Evolutionary conservation across 2,797 vertebrate genomes (phyloP).

Genomic region (Eremophila alpestris): DNA sequence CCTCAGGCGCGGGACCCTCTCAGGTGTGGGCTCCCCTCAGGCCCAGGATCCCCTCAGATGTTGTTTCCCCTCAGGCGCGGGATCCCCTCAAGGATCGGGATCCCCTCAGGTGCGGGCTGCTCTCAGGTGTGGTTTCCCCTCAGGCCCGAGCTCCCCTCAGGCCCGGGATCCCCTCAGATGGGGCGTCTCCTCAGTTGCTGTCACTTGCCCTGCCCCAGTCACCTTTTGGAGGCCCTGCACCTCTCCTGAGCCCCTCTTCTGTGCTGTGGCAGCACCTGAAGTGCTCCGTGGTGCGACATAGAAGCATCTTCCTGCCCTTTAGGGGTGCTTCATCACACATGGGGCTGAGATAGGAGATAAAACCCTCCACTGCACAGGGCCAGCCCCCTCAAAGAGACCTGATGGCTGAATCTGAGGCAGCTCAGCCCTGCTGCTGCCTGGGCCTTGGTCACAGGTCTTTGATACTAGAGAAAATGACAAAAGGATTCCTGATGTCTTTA

Average conservation of each 20-base stretch:
- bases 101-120: fast-evolving
- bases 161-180: not conserved
- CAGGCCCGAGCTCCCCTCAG: not conserved
- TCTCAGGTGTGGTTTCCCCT: fast-evolving
- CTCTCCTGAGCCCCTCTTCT: too few relatives aligned
- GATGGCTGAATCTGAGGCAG: not conserved
- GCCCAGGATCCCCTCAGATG: not conserved
- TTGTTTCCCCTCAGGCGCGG: too few relatives aligned
- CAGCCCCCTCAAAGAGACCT: not conserved
- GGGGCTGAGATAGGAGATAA: not conserved
- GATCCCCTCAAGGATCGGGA: not conserved
- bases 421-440: not conserved
- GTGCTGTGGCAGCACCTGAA: not conserved
- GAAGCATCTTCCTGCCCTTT: not conserved
- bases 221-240: too few relatives aligned
- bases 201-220: fast-evolving
- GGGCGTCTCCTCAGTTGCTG: not conserved
- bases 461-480: not conserved
- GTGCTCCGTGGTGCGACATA: not conserved
- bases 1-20: not conserved
- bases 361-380: not conserved
- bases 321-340: not conserved
- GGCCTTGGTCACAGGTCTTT: fast-evolving
- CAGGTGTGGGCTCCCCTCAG: not conserved
- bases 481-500: not conserved